phyloP scores from a whole-genome alignment of 2,888 invertebrate species.

The Labia minor region DNA sequence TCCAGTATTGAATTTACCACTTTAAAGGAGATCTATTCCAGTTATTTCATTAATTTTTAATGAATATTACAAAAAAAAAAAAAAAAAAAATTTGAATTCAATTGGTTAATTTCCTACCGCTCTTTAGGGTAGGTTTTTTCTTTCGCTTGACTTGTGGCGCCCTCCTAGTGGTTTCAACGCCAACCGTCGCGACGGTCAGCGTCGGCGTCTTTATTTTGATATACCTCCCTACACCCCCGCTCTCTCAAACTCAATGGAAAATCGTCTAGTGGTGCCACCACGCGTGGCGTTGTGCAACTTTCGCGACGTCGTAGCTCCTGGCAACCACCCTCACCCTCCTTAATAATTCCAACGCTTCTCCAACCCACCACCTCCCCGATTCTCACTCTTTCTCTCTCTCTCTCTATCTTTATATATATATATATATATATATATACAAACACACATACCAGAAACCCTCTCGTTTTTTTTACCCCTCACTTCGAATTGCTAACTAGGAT shows the following conservation, averaged over 20 bases:
- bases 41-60: too few relatives aligned
- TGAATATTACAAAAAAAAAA: too few relatives aligned
- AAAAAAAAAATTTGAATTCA: too few relatives aligned
- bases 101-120: too few relatives aligned
- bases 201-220: background rate
- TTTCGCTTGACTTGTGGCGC: background rate
- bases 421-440: too few relatives aligned
- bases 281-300: conserved; percentile 16
- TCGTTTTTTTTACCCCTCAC: conserved; percentile 18
- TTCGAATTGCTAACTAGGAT: conserved; percentile 27
- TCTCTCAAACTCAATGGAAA: background rate
- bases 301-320: conserved; percentile 15
- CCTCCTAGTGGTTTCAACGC: background rate
- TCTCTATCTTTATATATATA: too few relatives aligned
- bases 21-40: too few relatives aligned
- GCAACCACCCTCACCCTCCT: background rate
- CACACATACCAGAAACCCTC: too few relatives aligned
- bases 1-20: too few relatives aligned
- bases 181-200: conserved; percentile 17
- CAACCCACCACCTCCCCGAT: conserved; percentile 1
- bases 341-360: background rate
- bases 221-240: too few relatives aligned
- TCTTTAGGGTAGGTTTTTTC: too few relatives aligned
- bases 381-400: conserved; percentile 16
- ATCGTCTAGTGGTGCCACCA: conserved; percentile 15